Evolutionary conservation across 2,888 invertebrate genomes (phyloP).

Genomic region (Cepaea hortensis): DNA sequence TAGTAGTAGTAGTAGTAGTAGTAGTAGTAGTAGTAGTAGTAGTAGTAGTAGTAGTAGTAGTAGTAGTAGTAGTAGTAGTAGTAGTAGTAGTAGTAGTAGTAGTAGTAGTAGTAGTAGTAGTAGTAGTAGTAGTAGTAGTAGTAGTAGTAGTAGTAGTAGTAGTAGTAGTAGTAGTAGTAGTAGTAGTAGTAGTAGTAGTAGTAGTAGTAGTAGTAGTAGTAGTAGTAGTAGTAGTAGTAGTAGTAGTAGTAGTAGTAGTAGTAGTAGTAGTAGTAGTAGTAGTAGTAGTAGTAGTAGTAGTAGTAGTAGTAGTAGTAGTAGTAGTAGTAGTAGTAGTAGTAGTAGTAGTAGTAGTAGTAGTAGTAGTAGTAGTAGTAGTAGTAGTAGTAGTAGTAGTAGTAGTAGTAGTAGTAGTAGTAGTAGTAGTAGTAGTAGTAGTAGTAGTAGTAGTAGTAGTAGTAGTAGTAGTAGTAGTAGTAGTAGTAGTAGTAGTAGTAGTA

Average conservation of each 20-base stretch:
- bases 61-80: slow-evolving; percentile 43
- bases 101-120: slow-evolving; percentile 38
- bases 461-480: background rate
- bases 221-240: slow-evolving; percentile 48
- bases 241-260: slow-evolving; percentile 49
- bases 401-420: background rate
- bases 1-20: slow-evolving; percentile 48
- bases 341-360: slow-evolving; percentile 4
- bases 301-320: slow-evolving; percentile 52
- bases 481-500: slow-evolving; percentile 22
- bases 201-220: slow-evolving; percentile 38
- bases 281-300: slow-evolving; percentile 49
- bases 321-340: slow-evolving; percentile 43
- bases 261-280: slow-evolving; percentile 50
- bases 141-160: slow-evolving; percentile 38
- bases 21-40: slow-evolving; percentile 42
- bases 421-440: background rate
- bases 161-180: slow-evolving; percentile 48
- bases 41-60: slow-evolving; percentile 46
- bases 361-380: background rate
- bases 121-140: slow-evolving; percentile 38
- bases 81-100: slow-evolving; percentile 43
- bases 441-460: too few species aligned
- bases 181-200: slow-evolving; percentile 28
- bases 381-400: slow-evolving; percentile 38